phyloP scores from a whole-genome alignment of 2,113 vertebrate genomes.

The Camarhynchus parvulus region DNA sequence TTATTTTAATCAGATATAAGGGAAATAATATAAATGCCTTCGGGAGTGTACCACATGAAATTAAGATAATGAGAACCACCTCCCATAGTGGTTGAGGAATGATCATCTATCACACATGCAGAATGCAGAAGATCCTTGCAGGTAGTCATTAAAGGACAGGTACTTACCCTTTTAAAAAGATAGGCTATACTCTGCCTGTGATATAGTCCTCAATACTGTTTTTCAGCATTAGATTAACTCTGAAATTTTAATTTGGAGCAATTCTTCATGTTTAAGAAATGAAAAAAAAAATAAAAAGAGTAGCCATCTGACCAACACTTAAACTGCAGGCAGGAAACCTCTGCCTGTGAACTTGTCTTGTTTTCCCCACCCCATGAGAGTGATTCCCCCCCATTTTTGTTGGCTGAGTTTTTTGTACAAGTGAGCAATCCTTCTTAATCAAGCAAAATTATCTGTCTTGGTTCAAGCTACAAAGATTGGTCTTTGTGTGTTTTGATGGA shows the following conservation, averaged over 20 bases:
- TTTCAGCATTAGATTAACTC: neutral
- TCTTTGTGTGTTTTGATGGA: neutral
- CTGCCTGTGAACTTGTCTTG: neutral
- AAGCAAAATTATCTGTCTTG: neutral
- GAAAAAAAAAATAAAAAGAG: neutral
- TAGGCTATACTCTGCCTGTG: neutral
- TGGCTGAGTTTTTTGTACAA: neutral
- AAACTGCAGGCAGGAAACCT: neutral
- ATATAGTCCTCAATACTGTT: neutral
- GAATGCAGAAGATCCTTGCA: neutral
- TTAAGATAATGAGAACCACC: neutral
- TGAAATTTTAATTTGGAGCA: neutral
- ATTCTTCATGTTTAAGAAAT: neutral
- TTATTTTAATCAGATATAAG: neutral
- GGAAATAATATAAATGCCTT: neutral
- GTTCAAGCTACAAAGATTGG: rapidly evolving
- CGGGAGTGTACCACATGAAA: neutral
- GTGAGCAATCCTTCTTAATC: neutral
- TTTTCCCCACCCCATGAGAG: neutral
- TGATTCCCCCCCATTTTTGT: neutral
- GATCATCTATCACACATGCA: neutral
- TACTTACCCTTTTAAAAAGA: neutral
- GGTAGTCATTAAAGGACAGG: neutral
- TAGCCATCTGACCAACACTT: neutral
- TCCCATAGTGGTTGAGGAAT: neutral